Base-by-base conservation (phyloP, 2,113 vertebrate genomes). In the Platichthys stellatus region DNA sequence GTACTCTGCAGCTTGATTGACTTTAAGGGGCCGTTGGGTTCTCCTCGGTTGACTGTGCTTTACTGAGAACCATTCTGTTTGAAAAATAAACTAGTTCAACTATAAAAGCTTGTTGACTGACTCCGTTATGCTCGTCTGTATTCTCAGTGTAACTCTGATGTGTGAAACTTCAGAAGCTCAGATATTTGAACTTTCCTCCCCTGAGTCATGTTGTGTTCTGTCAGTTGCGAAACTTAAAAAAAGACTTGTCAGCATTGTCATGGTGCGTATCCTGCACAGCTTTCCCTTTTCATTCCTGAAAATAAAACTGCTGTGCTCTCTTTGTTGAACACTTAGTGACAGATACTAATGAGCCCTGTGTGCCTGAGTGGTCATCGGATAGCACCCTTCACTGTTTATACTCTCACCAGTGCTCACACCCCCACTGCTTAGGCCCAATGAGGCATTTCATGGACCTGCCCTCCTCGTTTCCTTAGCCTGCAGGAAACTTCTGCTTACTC, bases 321-420 rank as follows among this genome's bases (percentile, higher is more conserved):
- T 80, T 23, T 64, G 69, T 21, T 54, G 3, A 71, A 69, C 17
- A 4, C 31, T 59, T 10, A 31, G 31, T 53, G 82, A 88, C 89
- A 86, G 81, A 61, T 79, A 65, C 67, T 85, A 81, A 87, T 85
- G 82, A 71, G 62, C 66, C 18, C 17, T 56, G 58, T 82, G 21
- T 72, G 7, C 63, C 56, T 81, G 51, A 69, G 68, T 76, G 88
- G 88, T 82, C 69, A 89, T 85, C 20, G 75, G 89, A 93, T 89
- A 86, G 68, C 56, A 4, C 51, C 56, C 26, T 21, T 84, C 7
- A 7, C 51, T 87, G 84, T 90, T 90, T 84, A 66, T 43, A 11
- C 10, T 13, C 40, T 13, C 11, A 43, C 40, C 40, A 43, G 40
- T 31, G 58, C 76, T 85, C 38, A 70, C 3, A 31, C 68, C 49